Percentiles rank a stretch among this genome's conserved stretches.
These are phyloP conservation scores for Brachionus rubens DNA, from an alignment of 1,140 invertebrate genomes.

Conservation along the genomic window DNA sequence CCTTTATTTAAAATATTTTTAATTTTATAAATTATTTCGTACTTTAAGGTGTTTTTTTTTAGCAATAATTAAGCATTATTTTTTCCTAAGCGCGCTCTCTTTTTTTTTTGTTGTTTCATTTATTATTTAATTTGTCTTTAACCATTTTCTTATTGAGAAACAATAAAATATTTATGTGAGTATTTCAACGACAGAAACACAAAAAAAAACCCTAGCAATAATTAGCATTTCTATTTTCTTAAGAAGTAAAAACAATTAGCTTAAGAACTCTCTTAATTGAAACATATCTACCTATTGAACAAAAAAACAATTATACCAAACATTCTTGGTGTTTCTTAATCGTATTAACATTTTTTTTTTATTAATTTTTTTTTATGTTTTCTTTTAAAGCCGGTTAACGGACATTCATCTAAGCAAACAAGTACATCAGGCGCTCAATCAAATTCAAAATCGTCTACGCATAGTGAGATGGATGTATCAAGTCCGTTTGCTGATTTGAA, in stretches of 20 bases:
- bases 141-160: constrained; percentile 37
- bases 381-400: constrained; percentile 18
- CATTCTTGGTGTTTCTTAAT: too few species aligned
- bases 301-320: too few species aligned
- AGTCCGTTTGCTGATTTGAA: constrained; percentile 44
- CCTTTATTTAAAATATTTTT: constrained; percentile 16
- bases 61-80: constrained; percentile 22
- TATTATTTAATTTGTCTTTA: constrained; percentile 34
- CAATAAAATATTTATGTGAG: neutral
- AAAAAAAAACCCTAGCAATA: constrained; percentile 31
- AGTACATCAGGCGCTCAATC: constrained; percentile 5
- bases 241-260: constrained; percentile 5
- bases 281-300: too few species aligned
- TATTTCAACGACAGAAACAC: neutral
- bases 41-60: constrained; percentile 35
- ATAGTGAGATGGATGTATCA: constrained; percentile 45
- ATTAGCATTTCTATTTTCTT: constrained; percentile 3
- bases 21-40: constrained; percentile 30
- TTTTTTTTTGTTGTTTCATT: too few species aligned
- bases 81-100: constrained; percentile 27
- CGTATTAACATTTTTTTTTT: neutral
- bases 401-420: constrained; percentile 33
- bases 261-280: too few species aligned
- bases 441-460: constrained; percentile 34
- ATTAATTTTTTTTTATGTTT: neutral